Evolutionary conservation across 92 coral and sea anemone species (phyloP), one percentile per base, ranked within the genome.

Genomic region (Porites evermanni): DNA sequence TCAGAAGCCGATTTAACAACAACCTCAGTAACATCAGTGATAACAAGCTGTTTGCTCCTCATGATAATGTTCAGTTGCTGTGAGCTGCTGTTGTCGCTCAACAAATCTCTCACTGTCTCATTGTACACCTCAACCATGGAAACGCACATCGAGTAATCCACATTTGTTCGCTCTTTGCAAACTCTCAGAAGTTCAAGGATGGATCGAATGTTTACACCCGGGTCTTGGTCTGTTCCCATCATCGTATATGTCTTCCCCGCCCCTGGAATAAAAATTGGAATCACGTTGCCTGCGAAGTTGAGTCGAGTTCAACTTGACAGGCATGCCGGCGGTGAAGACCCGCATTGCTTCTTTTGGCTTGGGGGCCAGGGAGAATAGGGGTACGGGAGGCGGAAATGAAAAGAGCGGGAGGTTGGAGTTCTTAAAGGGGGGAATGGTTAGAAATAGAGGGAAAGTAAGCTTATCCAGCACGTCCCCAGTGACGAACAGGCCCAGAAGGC

Each of bases 121-220:
- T 94, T 94, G 76, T 94, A 94, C 44, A 94, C 98, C 74, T 94
- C 98, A 21, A 94, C 83, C 96, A 94, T 94, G 64, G 98, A 94
- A 18, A 94, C 94, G 44, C 85, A 87, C 88, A 93, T 85, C 18
- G 96, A 88, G 72, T 94, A 94, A 21, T 94, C 94, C 71, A 94
- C 88, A 38, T 86, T 94, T 38, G 77, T 76, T 66, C 98, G 82
- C 73, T 90, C 93, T 50, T 92, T 89, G 51, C 98, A 92, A 26
- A 94, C 89, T 72, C 86, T 85, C 23, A 94, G 86, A 77, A 94
- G 92, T 58, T 94, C 96, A 18, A 83, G 83, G 63, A 94, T 91
- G 5, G 98, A 89, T 67, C 98, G 75, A 67, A 94, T 81, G 78
- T 94, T 94, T 11, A 94, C 98, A 3, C 98, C 98, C 16, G 98